A percentile compares a stretch with the other conserved stretches of the same genome.
Conservation (phyloP, 2,888 invertebrate species). For the Aphidius colemani region DNA sequence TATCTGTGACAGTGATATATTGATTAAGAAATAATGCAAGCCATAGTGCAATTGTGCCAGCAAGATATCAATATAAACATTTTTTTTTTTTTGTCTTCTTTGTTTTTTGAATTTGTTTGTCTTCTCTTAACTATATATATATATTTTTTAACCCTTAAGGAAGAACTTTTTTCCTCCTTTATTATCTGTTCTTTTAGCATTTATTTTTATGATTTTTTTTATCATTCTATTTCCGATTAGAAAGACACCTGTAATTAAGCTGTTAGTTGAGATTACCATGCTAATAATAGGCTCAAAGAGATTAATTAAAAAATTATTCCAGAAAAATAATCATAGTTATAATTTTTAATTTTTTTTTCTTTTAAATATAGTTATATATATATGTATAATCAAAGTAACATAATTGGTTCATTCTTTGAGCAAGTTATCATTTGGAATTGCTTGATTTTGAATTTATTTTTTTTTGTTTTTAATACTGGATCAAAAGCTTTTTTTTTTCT, state of each 20-base stretch:
- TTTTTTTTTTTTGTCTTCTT: not conserved
- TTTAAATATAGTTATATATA: not conserved
- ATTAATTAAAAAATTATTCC: not conserved
- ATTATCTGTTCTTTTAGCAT: conserved; percentile 35
- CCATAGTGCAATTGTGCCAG: conserved; percentile 52
- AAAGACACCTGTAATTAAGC: conserved; percentile 34
- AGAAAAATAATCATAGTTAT: not conserved
- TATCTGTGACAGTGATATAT: conserved; percentile 27
- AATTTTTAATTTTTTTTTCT: not conserved
- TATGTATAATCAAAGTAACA: no score
- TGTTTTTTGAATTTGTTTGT: not conserved
- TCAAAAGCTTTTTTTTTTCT: conserved; percentile 1
- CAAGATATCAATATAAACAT: conserved; percentile 34
- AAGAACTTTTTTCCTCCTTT: conserved; percentile 25
- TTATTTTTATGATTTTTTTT: conserved; percentile 34
- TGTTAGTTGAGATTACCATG: conserved; percentile 14
- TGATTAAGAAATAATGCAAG: conserved; percentile 37
- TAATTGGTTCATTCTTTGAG: conserved; percentile 10
- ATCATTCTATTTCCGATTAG: conserved; percentile 31
- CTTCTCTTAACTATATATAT: not conserved
- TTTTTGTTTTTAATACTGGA: not conserved
- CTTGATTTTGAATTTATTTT: conserved; percentile 29
- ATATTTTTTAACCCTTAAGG: no score
- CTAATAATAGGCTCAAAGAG: conserved; percentile 10
- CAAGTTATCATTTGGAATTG: conserved; percentile 22